Percentiles rank a stretch among this genome's conserved stretches.
Conservation (phyloP, 2,888 invertebrate genomes). For the Entomobrya multifasciata region DNA sequence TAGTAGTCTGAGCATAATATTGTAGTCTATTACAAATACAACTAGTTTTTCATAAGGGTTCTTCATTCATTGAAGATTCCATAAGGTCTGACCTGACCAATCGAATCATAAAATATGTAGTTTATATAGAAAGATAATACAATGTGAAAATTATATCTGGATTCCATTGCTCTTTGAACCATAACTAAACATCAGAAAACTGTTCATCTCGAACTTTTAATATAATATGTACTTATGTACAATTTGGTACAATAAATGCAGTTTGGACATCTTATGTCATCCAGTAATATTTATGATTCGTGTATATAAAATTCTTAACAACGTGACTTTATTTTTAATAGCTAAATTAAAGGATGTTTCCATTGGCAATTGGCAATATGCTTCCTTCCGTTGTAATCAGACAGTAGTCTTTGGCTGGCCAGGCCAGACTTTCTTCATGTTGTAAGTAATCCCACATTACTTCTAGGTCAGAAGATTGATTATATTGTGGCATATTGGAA, state of each 20-base stretch:
- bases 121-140: too few species aligned
- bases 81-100: not conserved
- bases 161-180: too few species aligned
- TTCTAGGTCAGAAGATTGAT: not conserved
- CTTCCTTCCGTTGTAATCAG: too few species aligned
- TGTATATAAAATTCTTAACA: not conserved
- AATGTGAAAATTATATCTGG: slow-evolving; percentile 3
- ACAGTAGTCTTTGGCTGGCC: not conserved
- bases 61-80: too few species aligned
- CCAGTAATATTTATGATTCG: not conserved
- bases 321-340: not conserved
- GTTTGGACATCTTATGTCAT: not conserved
- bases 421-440: not conserved
- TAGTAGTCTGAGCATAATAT: slow-evolving; percentile 58
- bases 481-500: too few species aligned
- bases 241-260: not conserved
- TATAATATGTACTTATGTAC: not conserved
- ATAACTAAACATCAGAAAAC: too few species aligned
- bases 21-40: slow-evolving; percentile 28
- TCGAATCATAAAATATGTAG: not conserved
- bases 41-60: slow-evolving; percentile 9
- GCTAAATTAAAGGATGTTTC: too few species aligned
- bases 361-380: too few species aligned
- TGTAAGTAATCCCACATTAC: not conserved
- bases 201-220: too few species aligned